Conservation (phyloP, 2,797 vertebrate species). For the Coccyzus lansbergi region DNA sequence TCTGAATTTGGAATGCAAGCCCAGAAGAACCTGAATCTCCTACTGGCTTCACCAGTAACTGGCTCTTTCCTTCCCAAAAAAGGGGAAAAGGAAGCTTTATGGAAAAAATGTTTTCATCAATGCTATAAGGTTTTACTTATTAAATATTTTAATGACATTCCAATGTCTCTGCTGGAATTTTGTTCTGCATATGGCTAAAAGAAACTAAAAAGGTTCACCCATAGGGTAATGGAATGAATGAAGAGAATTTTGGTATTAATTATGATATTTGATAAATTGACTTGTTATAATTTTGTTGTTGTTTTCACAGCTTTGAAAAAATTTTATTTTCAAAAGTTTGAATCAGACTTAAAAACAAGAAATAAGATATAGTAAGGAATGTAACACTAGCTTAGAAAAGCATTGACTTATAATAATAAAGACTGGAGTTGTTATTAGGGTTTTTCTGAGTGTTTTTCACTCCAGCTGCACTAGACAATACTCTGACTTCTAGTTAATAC, state of each 20-base stretch:
- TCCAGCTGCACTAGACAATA: slow-evolving; percentile 61
- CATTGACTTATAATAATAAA: slow-evolving; percentile 24
- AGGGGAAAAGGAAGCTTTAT: neutral
- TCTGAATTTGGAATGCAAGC: neutral
- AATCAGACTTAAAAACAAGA: neutral
- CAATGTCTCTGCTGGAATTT: neutral
- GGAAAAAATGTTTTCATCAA: neutral
- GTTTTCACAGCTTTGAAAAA: neutral
- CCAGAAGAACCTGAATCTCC: neutral
- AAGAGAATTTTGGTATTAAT: neutral
- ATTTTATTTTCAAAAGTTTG: slow-evolving; percentile 5
- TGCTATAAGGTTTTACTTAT: neutral
- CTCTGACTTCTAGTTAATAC: slow-evolving; percentile 26
- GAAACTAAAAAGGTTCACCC: neutral
- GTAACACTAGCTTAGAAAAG: slow-evolving; percentile 8
- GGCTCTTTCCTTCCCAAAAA: neutral
- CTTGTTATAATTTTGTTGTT: neutral
- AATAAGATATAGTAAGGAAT: neutral
- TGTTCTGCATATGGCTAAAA: neutral
- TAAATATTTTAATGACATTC: neutral
- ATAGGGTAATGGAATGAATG: neutral
- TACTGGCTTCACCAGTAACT: neutral
- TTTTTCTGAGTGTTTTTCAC: slow-evolving; percentile 47
- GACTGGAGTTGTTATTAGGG: slow-evolving; percentile 29
- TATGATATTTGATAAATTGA: neutral